Percentiles rank a stretch among this genome's conserved stretches.
Conservation (phyloP, 2,797 vertebrate genomes). For the Hippopotamyrus pictus region DNA sequence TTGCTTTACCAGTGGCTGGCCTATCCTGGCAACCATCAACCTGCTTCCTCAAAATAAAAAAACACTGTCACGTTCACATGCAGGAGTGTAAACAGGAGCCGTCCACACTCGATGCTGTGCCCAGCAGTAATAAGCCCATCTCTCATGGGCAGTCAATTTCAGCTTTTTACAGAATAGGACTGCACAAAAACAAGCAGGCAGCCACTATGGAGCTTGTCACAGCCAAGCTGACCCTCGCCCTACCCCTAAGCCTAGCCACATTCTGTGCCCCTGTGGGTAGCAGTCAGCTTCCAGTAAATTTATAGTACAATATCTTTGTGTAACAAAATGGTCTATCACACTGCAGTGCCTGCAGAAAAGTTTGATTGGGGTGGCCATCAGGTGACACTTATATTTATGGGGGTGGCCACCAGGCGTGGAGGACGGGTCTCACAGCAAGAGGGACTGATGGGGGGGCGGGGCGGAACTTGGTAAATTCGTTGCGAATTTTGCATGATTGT, state of each 20-base stretch:
- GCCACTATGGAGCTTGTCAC: not conserved
- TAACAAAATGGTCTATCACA: not conserved
- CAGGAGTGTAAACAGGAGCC: not conserved
- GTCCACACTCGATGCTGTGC: not conserved
- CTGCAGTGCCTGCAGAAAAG: not conserved
- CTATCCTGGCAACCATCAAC: not conserved
- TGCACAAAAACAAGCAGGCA: not conserved
- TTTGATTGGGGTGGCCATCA: not conserved
- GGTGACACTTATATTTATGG: not conserved
- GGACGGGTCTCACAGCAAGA: not conserved
- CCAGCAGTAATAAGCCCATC: not conserved
- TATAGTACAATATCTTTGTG: not conserved
- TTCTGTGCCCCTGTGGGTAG: not conserved
- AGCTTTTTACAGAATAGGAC: not conserved
- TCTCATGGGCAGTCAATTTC: not conserved
- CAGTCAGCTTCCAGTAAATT: not conserved
- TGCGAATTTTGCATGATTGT: not conserved
- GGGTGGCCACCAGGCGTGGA: not conserved
- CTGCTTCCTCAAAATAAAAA: not conserved
- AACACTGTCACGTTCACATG: not conserved
- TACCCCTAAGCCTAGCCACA: not conserved
- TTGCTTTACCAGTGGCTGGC: not conserved
- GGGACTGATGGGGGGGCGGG: not conserved
- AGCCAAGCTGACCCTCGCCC: not conserved
- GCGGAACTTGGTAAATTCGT: not conserved